A percentile compares a stretch with the other conserved stretches of the same genome.
Evolutionary conservation across 2,113 vertebrate species (phyloP).

Genomic region (Cottus gobio): DNA sequence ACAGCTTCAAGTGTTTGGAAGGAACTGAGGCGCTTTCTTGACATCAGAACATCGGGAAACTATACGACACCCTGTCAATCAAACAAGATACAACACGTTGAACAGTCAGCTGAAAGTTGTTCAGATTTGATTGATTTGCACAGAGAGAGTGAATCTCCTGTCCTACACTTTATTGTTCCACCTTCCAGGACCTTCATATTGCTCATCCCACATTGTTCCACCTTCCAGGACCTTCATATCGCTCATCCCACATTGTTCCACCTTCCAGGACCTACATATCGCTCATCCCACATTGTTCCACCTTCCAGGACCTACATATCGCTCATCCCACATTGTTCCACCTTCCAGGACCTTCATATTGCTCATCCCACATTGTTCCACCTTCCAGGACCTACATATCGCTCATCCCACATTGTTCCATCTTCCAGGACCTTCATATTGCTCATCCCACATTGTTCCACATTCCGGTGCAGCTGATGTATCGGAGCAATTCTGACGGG

Average conservation of each 20-base stretch:
- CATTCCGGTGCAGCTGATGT: neutral
- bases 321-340: conserved; percentile 4
- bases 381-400: neutral
- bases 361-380: conserved; percentile 4
- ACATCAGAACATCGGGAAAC: neutral
- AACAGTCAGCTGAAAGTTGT: neutral
- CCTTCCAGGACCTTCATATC: neutral
- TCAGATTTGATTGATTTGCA: neutral
- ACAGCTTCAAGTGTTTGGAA: neutral
- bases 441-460: conserved; percentile 4
- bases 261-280: neutral
- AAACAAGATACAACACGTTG: neutral
- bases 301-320: neutral
- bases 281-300: conserved; percentile 4
- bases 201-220: conserved; percentile 4
- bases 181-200: neutral
- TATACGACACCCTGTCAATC: neutral
- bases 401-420: conserved; percentile 4
- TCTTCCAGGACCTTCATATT: neutral
- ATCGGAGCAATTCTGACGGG: neutral
- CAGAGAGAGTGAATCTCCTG: no score
- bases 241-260: conserved; percentile 4
- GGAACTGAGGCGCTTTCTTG: neutral
- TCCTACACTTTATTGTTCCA: neutral
- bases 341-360: neutral